Conservation (phyloP, 2,113 vertebrate genomes). For the Microcebus ravelobensis region DNA sequence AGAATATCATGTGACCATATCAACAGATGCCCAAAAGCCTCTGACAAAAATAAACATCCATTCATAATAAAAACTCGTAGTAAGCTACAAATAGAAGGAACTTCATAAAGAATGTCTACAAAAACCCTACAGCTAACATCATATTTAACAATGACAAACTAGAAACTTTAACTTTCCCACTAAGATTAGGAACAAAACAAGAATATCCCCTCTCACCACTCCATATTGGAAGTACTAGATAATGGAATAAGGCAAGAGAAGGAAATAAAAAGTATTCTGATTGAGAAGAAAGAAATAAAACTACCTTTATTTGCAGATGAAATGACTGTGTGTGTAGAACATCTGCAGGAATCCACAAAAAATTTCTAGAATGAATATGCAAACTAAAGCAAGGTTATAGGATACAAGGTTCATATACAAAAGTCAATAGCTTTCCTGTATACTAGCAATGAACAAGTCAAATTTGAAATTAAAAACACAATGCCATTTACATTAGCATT, state of each 20-base stretch:
- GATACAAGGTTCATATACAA: neutral
- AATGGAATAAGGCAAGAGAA: neutral
- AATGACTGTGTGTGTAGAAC: neutral
- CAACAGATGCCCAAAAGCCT: neutral
- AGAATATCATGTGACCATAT: neutral
- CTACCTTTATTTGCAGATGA: neutral
- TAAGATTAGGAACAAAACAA: neutral
- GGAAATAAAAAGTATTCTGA: no score
- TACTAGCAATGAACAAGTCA: neutral
- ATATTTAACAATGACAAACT: neutral
- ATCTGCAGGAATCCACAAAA: neutral
- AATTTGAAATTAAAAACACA: neutral
- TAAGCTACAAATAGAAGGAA: neutral
- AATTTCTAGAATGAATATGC: neutral
- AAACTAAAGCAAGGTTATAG: neutral
- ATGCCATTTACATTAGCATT: neutral
- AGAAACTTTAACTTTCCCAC: neutral
- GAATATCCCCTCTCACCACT: neutral
- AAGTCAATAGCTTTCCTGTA: neutral
- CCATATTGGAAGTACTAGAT: neutral
- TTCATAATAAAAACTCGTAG: neutral
- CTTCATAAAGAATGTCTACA: neutral
- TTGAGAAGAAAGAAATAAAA: neutral
- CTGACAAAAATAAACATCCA: neutral
- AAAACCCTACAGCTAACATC: neutral